Base-by-base conservation (phyloP, 1,140 invertebrate species). In the Aphis craccivora region DNA sequence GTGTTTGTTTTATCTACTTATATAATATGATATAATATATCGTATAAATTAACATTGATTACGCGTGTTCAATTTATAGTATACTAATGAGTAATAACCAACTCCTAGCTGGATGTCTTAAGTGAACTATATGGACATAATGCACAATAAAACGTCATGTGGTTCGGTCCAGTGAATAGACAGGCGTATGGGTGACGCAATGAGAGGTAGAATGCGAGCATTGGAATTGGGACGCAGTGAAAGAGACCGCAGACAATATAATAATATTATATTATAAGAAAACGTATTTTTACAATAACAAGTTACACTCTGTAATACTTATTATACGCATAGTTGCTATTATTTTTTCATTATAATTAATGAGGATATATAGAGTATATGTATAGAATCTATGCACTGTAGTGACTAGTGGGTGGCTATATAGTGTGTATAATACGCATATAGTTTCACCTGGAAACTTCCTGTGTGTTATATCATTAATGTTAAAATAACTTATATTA, bases 181-280 rank as follows among this genome's bases (percentile, higher is more conserved):
- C 76, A 35, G 67, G 90, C 86, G 43, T 43, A 35, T 11, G 76
- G 30, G 45, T 93, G 91, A 93, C 48, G 91, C 51, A 93, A 93
- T 60, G n/a, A 30, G 81, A 51, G 81, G 48, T 30, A 81, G 91
- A 93, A 93, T 93, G 91, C 91, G 91, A 92, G 48, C 81, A 55
- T 76, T 83, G 45, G 91, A 93, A 93, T 86, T 93, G 91, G 91
- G 81, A 93, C 91, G 91, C n/a, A 48, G 91, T 93, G 91, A 93
- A 93, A 93, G 91, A 93, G 76, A 93, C 91, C 91, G 91, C 91
- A 84, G 35, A 93, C 76, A 86, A 93, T 86, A 93, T 83, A 43
- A 87, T 87, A 48, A 87, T 87, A 48, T 23, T 43, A 84, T 93
- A 93, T 93, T 53, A 43, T 55, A 93, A 86, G 91, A 93, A 93